Conservation (phyloP, 1,140 invertebrate genomes). For the Calephelis virginiensis region DNA sequence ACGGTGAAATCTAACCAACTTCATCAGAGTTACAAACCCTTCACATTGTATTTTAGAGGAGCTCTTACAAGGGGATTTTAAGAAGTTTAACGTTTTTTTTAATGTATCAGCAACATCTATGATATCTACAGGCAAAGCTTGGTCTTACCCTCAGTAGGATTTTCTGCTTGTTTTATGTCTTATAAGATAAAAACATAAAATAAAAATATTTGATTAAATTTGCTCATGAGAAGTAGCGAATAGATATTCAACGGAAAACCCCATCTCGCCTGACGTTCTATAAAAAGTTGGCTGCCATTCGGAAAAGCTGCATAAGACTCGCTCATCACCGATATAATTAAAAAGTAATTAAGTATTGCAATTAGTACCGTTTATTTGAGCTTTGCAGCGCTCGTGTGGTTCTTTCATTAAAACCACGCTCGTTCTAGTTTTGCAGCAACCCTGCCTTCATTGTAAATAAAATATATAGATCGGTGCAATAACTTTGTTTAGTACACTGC, state of each 20-base stretch:
- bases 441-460: slow-evolving; percentile 7
- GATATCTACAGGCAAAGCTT: no score
- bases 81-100: no score
- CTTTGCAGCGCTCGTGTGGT: slow-evolving; percentile 17
- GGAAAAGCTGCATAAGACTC: slow-evolving; percentile 5
- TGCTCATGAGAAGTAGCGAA: not conserved
- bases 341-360: slow-evolving; percentile 18
- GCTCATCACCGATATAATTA: slow-evolving; percentile 11
- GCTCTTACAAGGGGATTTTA: no score
- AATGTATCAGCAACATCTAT: no score
- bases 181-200: no score
- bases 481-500: no score
- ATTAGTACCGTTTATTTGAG: slow-evolving; percentile 17
- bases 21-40: no score
- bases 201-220: not conserved
- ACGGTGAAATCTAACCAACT: no score
- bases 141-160: no score
- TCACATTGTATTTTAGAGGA: no score
- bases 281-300: slow-evolving; percentile 2
- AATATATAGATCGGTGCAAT: not conserved
- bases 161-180: no score
- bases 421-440: slow-evolving; percentile 17
- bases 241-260: not conserved
- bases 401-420: slow-evolving; percentile 24
- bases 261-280: not conserved